These are phyloP conservation scores for Australoheros scitulus DNA, from an alignment of 2,113 vertebrate genomes.

Conservation along the genomic window DNA sequence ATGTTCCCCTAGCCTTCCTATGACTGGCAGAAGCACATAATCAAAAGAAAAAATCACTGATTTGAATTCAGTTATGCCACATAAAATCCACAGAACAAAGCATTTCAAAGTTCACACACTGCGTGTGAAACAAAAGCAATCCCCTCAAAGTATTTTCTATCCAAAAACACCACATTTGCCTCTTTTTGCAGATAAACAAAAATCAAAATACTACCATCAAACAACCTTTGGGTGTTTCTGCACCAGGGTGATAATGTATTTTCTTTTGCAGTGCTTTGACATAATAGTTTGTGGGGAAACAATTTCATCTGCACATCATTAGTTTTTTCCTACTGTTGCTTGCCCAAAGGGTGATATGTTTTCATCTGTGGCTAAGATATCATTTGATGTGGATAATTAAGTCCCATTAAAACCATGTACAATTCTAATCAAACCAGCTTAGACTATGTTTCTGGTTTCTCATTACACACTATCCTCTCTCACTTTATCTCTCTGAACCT, in stretches of 20 bases:
- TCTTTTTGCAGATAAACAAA: slow-evolving; percentile 59
- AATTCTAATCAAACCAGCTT: slow-evolving; percentile 69
- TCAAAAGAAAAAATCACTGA: slow-evolving; percentile 20
- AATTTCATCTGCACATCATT: slow-evolving; percentile 70
- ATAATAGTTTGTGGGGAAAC: slow-evolving; percentile 66
- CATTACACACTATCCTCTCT: slow-evolving; percentile 18
- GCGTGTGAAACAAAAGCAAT: slow-evolving; percentile 37
- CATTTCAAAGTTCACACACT: slow-evolving; percentile 28
- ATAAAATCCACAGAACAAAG: slow-evolving; percentile 18
- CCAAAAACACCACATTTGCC: slow-evolving; percentile 51
- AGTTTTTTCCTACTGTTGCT: slow-evolving; percentile 60
- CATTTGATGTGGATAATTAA: slow-evolving; percentile 80
- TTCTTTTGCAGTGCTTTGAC: slow-evolving; percentile 60
- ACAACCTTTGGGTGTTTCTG: slow-evolving; percentile 69
- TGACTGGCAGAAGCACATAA: slow-evolving; percentile 21
- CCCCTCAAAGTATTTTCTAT: slow-evolving; percentile 46
- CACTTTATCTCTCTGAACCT: slow-evolving; percentile 24
- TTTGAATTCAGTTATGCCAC: slow-evolving; percentile 29
- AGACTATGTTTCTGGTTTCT: slow-evolving; percentile 50
- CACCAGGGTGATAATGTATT: slow-evolving; percentile 61
- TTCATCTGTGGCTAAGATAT: slow-evolving; percentile 73
- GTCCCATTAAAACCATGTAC: slow-evolving; percentile 74
- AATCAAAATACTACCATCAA: slow-evolving; percentile 58
- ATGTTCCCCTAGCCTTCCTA: background rate
- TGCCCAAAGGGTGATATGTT: slow-evolving; percentile 69